Percentiles rank a stretch among this genome's conserved stretches.
phyloP scores from a whole-genome alignment of 1,140 invertebrate genomes.

The Procambarus clarkii region DNA sequence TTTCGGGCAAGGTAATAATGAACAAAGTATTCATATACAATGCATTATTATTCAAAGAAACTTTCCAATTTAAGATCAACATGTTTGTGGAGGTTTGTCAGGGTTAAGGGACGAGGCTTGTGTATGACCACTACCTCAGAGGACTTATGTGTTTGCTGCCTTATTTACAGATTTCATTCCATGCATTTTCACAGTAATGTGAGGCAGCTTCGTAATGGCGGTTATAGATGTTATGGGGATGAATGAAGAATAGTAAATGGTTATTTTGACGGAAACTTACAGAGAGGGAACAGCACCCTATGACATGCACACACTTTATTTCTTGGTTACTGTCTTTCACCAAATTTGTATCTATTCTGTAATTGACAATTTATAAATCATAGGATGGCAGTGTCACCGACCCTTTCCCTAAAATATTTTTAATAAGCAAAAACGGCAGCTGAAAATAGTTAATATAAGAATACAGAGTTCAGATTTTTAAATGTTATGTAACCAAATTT shows the following conservation, averaged over 20 bases:
- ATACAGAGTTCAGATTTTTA: slow-evolving; percentile 15
- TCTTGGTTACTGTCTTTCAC: background rate
- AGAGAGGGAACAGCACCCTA: slow-evolving; percentile 17
- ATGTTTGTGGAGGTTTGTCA: background rate
- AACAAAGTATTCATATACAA: no score
- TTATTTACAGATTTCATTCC: slow-evolving; percentile 46
- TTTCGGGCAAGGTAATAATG: no score
- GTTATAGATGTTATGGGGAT: slow-evolving; percentile 10
- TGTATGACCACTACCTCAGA: slow-evolving; percentile 23
- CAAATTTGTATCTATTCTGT: background rate
- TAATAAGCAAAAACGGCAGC: background rate
- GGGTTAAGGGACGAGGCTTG: background rate
- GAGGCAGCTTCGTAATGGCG: background rate
- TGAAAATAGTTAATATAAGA: background rate
- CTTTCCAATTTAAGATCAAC: background rate
- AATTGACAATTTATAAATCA: background rate
- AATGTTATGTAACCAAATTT: background rate
- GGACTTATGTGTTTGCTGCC: background rate
- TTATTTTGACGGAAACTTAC: slow-evolving; percentile 2
- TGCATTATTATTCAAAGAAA: background rate
- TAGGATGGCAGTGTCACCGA: background rate
- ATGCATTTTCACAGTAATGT: slow-evolving; percentile 34
- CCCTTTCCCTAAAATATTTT: background rate
- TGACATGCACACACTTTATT: background rate
- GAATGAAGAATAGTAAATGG: slow-evolving; percentile 18